Conservation (phyloP, 2,113 vertebrate species). For the Caranx melampygus region DNA sequence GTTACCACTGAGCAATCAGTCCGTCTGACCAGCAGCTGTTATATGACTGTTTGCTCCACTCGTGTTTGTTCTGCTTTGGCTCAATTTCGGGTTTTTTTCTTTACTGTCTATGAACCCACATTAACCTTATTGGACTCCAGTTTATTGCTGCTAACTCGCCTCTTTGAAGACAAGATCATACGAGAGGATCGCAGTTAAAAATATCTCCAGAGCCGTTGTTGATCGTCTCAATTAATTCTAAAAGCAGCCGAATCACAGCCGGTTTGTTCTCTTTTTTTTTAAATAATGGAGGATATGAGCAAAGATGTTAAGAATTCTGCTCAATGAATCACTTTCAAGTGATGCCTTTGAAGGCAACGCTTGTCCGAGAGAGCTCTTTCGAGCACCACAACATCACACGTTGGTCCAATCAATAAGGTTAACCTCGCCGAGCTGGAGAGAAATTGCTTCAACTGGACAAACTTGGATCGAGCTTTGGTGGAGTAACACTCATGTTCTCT, state of each 20-base stretch:
- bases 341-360: slow-evolving; percentile 65
- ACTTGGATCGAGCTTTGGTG: slow-evolving; percentile 24
- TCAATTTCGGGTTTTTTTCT: slow-evolving; percentile 16
- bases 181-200: slow-evolving; percentile 3
- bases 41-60: slow-evolving; percentile 1
- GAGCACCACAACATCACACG: slow-evolving; percentile 65
- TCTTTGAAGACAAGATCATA: slow-evolving; percentile 18
- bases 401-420: slow-evolving; percentile 75
- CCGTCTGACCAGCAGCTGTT: slow-evolving; percentile 40
- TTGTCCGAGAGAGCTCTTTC: slow-evolving; percentile 41
- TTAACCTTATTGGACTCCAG: background rate
- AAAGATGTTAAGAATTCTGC: slow-evolving; percentile 43
- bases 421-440: slow-evolving; percentile 64
- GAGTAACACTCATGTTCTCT: slow-evolving; percentile 11
- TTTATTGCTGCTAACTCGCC: background rate
- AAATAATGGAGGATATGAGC: slow-evolving; percentile 50
- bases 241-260: background rate
- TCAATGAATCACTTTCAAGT: slow-evolving; percentile 58
- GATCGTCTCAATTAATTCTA: background rate
- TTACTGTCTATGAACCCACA: background rate
- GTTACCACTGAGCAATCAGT: slow-evolving; percentile 30
- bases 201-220: slow-evolving; percentile 10
- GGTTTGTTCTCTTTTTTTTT: slow-evolving; percentile 19
- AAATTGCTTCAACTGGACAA: slow-evolving; percentile 50
- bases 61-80: slow-evolving; percentile 7